A percentile compares a stretch with the other conserved stretches of the same genome.
phyloP scores from a whole-genome alignment of 2,113 vertebrate species.

The Takifugu flavidus region DNA sequence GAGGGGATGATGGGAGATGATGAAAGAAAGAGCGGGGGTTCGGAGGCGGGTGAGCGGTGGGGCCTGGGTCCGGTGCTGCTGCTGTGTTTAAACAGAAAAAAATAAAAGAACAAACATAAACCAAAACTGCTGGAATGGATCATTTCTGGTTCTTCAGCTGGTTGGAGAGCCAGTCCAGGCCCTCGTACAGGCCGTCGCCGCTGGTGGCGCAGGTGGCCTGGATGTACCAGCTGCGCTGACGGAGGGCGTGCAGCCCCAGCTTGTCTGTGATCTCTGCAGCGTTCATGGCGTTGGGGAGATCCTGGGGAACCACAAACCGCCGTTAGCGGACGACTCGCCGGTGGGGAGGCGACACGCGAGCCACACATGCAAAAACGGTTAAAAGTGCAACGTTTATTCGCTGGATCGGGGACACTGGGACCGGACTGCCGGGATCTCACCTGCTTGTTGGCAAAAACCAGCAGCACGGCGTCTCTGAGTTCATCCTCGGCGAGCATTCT shows the following conservation, averaged over 20 bases:
- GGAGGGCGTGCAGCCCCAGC: constrained; percentile 78
- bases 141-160: constrained; percentile 85
- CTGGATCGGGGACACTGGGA: too few relatives aligned
- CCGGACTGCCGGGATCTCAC: constrained; percentile 42
- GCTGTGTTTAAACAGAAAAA: constrained; percentile 66
- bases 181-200: constrained; percentile 82
- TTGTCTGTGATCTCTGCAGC: constrained; percentile 87
- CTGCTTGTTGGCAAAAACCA: constrained; percentile 88
- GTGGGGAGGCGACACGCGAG: too few relatives aligned
- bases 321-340: not conserved
- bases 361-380: too few relatives aligned
- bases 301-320: constrained; percentile 51
- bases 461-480: constrained; percentile 80
- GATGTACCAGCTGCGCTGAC: constrained; percentile 84
- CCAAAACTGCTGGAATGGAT: constrained; percentile 74
- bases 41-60: constrained; percentile 34
- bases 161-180: constrained; percentile 85
- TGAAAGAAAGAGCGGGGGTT: constrained; percentile 42
- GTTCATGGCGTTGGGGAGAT: constrained; percentile 86
- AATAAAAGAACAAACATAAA: constrained; percentile 46
- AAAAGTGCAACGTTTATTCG: too few relatives aligned
- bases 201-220: constrained; percentile 85
- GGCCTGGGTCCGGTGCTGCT: constrained; percentile 66
- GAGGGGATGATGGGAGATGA: constrained; percentile 37
- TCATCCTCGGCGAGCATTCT: constrained; percentile 83